Conservation (phyloP, 2,797 vertebrate species). For the Graptemys geographica region DNA sequence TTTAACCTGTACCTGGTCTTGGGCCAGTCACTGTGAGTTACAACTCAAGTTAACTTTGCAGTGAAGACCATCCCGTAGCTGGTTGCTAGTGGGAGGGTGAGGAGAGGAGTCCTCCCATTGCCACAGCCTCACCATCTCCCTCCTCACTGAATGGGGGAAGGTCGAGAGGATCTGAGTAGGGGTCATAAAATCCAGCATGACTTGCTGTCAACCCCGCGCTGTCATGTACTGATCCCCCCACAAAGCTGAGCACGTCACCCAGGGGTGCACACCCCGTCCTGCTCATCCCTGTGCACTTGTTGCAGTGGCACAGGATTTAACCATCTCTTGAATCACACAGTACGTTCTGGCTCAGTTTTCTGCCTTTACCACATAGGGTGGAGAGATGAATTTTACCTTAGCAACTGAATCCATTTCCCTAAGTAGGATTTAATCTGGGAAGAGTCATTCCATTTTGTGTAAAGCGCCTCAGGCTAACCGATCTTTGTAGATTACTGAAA, state of each 20-base stretch:
- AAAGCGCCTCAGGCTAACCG: fast-evolving
- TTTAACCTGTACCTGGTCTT: neutral
- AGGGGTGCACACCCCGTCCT: neutral
- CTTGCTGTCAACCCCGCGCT: neutral
- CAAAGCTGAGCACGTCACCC: neutral
- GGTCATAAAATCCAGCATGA: neutral
- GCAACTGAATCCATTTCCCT: neutral
- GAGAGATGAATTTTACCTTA: neutral
- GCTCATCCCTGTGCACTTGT: neutral
- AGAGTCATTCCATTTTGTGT: neutral
- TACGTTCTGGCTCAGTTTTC: neutral
- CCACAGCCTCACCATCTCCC: neutral
- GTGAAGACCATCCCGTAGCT: neutral
- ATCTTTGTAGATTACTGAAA: neutral
- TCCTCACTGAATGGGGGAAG: neutral
- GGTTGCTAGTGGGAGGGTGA: neutral
- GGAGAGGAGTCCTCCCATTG: neutral
- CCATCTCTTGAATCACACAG: neutral
- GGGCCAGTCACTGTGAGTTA: neutral
- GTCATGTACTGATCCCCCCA: neutral
- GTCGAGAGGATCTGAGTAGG: neutral
- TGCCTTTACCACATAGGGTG: neutral
- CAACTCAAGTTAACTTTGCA: neutral
- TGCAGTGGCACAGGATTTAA: neutral
- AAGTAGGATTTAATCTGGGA: neutral